Conservation (phyloP, 2,797 vertebrate species). For the Lagocephalus sceleratus region DNA sequence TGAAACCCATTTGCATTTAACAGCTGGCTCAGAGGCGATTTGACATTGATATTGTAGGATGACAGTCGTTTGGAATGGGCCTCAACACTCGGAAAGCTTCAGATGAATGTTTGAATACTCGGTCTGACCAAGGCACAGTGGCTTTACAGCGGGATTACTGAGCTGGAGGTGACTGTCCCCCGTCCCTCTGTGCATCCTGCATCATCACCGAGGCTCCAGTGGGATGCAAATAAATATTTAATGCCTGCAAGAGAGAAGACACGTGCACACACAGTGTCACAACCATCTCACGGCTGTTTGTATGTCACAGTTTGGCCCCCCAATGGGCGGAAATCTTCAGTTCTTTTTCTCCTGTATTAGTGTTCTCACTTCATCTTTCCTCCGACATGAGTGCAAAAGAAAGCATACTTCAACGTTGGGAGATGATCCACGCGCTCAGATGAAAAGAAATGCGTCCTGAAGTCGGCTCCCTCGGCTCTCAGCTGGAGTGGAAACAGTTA, state of each 20-base stretch:
- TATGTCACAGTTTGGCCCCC: no score
- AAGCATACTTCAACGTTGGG: slow-evolving; percentile 32
- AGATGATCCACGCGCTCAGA: slow-evolving; percentile 41
- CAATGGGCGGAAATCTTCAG: no score
- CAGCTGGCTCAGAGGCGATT: slow-evolving; percentile 6
- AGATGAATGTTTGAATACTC: slow-evolving; percentile 26
- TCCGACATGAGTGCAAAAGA: slow-evolving; percentile 19
- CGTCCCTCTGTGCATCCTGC: slow-evolving; percentile 33
- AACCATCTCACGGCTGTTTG: no score
- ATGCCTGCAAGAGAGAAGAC: slow-evolving; percentile 55
- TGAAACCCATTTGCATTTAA: slow-evolving; percentile 19
- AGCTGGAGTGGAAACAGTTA: slow-evolving; percentile 21
- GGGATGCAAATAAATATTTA: slow-evolving; percentile 71
- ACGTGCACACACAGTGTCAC: neutral
- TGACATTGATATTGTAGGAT: slow-evolving; percentile 10
- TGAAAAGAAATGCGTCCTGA: slow-evolving; percentile 31
- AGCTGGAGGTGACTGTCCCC: slow-evolving; percentile 64
- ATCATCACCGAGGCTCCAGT: slow-evolving; percentile 57
- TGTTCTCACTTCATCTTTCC: slow-evolving; percentile 7
- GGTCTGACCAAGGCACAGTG: slow-evolving; percentile 38
- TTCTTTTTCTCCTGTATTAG: neutral
- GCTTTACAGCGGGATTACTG: slow-evolving; percentile 46
- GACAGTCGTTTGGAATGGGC: neutral
- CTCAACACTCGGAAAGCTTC: slow-evolving; percentile 5
- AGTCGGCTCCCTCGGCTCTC: slow-evolving; percentile 27